Base-by-base conservation (phyloP, 2,888 invertebrate genomes). In the Meta bourneti region DNA sequence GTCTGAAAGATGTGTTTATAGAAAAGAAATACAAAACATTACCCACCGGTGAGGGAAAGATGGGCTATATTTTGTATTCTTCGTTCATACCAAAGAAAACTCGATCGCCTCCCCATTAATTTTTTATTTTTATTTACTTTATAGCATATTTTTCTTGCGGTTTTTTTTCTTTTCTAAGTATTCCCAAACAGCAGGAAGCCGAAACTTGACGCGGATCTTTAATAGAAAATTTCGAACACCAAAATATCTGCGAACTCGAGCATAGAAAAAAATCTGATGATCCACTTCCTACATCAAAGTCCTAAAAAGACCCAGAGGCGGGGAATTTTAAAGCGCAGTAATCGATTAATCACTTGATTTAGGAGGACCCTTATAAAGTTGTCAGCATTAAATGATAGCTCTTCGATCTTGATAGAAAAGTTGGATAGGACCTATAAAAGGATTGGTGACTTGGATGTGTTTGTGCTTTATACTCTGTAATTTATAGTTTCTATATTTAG, bases 311-410 rank as follows among this genome's bases (percentile, higher is more conserved):
- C 11, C 61, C 61, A 5, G 34, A 52, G 52, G 72, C 52, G 52
- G 70, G 71, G 74, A 72, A 61, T 61, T 61, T 61, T 61, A 61
- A 61, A 61, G 61, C 52, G 74, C 48, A 48, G 48, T 84, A 74
- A 84, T 84, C 84, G 84, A 84, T 84, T 84, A 84, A 61, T 74
- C 61, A 54, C 11, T 54, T 75, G 84, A 84, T 75, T 54, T 84
- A 84, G 75, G 74, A 75, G 75, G 74, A 75, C 74, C 52, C 75
- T 74, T 74, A 75, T 84, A 75, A 75, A 84, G 61, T 61, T 84
- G 84, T 84, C 84, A 75, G 20, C 34, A 19, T 16, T 48, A 75
- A 82, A 71, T 72, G 82, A 82, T 82, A 51, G 72, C 9, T 71
- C 49, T 82, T 19, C 49, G 72, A 70, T 69, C 80, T 48, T 69